Conservation (phyloP, 2,113 vertebrate genomes). For the Eulemur macaco region DNA sequence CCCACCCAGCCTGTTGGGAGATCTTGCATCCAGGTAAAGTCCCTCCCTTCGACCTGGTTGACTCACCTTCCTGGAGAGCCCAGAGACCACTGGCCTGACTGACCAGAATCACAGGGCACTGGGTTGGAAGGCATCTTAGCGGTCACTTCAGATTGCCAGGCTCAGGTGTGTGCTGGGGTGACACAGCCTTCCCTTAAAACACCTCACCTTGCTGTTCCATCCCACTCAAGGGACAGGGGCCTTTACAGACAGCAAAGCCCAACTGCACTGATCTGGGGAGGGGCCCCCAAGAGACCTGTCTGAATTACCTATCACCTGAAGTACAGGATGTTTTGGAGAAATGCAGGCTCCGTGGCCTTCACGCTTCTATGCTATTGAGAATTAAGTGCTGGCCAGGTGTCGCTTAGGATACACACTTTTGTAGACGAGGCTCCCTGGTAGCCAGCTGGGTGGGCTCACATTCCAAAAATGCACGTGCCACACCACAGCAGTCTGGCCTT, state of each 20-base stretch:
- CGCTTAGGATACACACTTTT: not conserved
- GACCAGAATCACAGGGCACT: not conserved
- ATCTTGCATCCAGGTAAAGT: conserved; percentile 95
- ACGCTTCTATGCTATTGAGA: not conserved
- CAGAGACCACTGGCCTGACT: not conserved
- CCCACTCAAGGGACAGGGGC: not conserved
- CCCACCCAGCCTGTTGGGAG: conserved; percentile 90
- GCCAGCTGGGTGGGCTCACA: fast-evolving
- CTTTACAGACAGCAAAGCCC: not conserved
- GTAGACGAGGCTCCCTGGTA: not conserved
- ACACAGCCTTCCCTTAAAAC: not conserved
- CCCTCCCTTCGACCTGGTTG: conserved; percentile 5
- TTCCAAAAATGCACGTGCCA: not conserved
- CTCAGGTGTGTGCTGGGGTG: not conserved
- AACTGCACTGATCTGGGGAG: not conserved
- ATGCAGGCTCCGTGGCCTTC: not conserved
- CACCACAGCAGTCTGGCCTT: not conserved
- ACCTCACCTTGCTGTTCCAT: not conserved
- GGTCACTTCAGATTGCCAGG: not conserved
- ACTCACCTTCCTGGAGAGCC: not conserved
- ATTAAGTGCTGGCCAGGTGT: not conserved
- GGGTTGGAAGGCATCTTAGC: not conserved
- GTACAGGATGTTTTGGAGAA: not conserved
- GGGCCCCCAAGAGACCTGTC: not conserved
- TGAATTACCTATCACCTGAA: not conserved